Conservation (phyloP, 2,888 invertebrate species). For the Atrina japonica region DNA sequence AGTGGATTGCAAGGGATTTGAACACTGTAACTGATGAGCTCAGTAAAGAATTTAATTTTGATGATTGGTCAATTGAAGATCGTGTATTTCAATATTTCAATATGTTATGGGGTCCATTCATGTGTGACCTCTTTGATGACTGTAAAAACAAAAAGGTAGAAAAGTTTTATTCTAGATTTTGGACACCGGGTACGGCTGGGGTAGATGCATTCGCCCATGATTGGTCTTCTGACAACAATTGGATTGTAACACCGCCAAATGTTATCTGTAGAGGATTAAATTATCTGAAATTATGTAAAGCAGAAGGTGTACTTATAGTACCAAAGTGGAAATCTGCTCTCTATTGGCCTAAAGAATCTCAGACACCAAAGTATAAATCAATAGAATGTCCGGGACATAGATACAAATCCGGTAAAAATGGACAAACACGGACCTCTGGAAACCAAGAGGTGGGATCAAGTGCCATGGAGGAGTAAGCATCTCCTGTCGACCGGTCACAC, state of each 20-base stretch:
- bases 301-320: background rate
- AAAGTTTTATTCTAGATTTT: conserved; percentile 28
- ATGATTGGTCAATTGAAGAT: conserved; percentile 2
- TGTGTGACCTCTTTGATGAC: conserved; percentile 16
- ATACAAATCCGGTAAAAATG: no score
- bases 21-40: no score
- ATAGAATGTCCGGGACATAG: no score
- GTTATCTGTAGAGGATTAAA: background rate
- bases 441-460: no score
- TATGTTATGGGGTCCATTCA: conserved; percentile 13
- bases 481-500: no score
- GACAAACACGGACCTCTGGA: no score
- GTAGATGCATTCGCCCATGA: conserved; percentile 6
- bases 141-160: conserved; percentile 15
- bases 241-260: conserved; percentile 7
- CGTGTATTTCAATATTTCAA: conserved; percentile 4
- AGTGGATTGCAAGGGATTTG: no score
- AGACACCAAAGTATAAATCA: no score
- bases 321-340: conserved; percentile 2
- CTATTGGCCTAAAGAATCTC: conserved; percentile 25
- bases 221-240: conserved; percentile 21
- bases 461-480: no score
- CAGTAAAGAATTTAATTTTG: conserved; percentile 17
- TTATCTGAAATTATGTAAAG: background rate
- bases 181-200: background rate